Conservation (phyloP, 2,888 invertebrate genomes). For the Eumerus sabulonum region DNA sequence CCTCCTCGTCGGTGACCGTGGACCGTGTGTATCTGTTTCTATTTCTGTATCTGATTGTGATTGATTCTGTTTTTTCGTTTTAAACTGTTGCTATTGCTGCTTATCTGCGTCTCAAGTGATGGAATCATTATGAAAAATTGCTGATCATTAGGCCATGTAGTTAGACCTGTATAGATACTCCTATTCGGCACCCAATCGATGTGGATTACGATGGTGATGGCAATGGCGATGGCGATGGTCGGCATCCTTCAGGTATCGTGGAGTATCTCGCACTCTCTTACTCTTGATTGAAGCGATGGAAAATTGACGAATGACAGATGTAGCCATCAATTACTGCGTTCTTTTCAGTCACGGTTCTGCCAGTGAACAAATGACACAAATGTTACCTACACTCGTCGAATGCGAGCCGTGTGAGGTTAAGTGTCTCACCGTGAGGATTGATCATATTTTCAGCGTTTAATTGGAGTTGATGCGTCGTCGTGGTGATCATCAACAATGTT, state of each 20-base stretch:
- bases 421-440: conserved; percentile 56
- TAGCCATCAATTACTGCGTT: conserved; percentile 60
- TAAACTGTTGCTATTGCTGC: conserved; percentile 31
- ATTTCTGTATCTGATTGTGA: conserved; percentile 62
- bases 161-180: conserved; percentile 56
- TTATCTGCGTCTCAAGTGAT: conserved; percentile 66
- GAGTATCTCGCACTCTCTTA: background rate
- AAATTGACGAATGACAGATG: conserved; percentile 66
- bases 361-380: conserved; percentile 44
- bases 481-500: conserved; percentile 62
- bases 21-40: conserved; percentile 10
- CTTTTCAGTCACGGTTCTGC: background rate
- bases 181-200: conserved; percentile 55
- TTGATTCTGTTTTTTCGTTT: conserved; percentile 64
- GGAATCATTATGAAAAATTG: conserved; percentile 72
- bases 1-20: conserved; percentile 6
- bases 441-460: conserved; percentile 67
- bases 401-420: conserved; percentile 42
- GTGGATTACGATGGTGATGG: background rate
- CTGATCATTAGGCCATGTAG: conserved; percentile 70
- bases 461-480: conserved; percentile 64
- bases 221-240: background rate
- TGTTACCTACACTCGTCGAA: conserved; percentile 9
- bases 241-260: conserved; percentile 31
- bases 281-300: conserved; percentile 12